Evolutionary conservation across 2,113 vertebrate species (phyloP), one percentile per base, ranked within the genome.

Genomic region (Halichoeres trimaculatus): DNA sequence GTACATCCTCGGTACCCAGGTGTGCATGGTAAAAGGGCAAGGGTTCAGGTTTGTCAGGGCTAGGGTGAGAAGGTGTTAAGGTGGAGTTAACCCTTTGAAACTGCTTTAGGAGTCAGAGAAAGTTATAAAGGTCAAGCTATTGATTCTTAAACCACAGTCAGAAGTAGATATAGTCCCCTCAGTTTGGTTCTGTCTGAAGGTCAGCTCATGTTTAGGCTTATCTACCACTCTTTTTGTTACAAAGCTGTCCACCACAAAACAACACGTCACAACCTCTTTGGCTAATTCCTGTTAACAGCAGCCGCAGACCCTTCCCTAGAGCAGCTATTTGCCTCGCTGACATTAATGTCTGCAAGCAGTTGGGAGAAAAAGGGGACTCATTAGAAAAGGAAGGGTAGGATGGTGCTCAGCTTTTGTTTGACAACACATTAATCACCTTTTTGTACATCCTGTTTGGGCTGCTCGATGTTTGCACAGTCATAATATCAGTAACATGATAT

Each of bases 231-330:
- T n/a, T 43, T 56, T 51, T 60, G 59, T 43, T 55, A 51, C 70
- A 75, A 64, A 51, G 69, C 60, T 47, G 53, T 81, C 72, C 77
- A 34, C 35, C 52, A 36, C 45, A 24, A 62, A 57, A 62, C 64
- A 61, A 64, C 85, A 70, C 22, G 78, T 51, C 26, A 41, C 41
- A 22, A 1, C 34, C 48, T 63, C 51, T 69, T 35, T 61, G 67
- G 20, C 70, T 67, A 70, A 87, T 80, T 81, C 47, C 61, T 71
- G 83, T 75, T 74, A 71, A 83, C 84, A 78, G 61, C 76, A 80
- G 60, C 75, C 56, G 62, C 66, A 47, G 62, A 61, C 34, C 26
- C 20, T 55, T 79, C 68, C 64, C 71, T 30, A 22, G 45, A 70
- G 72, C 69, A 53, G 60, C 20, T 14, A 19, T 16, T 38, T 16